Base-by-base conservation (phyloP, 2,888 invertebrate genomes). In the Nomada lathburiana region DNA sequence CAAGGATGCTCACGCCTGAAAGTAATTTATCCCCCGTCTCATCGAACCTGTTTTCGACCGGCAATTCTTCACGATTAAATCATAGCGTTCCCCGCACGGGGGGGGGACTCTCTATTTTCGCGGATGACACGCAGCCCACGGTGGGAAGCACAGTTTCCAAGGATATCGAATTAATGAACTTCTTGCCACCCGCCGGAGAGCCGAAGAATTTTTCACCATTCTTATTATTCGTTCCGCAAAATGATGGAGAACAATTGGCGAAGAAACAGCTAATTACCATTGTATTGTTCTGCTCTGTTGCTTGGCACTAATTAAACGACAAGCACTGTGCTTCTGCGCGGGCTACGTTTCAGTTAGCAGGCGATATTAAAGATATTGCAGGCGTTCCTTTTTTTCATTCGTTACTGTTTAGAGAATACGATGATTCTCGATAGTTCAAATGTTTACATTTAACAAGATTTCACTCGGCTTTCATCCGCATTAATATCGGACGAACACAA, bases 191-290 rank as follows among this genome's bases (percentile, higher is more conserved):
- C 18, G 29, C 13, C 11, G 23, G 55, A 13, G 29, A 53, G 23
- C 36, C 29, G 55, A 65, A 44, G 53, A 3, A 75, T 74, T 63
- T 75, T 71, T 67, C 59, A 55, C 67, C 7, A 36, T 36, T 36
- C 36, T 36, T 36, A 60, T 73, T 72, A 65, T 53, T 65, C 79
- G 67, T 73, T 53, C 64, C 60, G 44, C 62, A 18, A 62, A 50
- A 47, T 60, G 55, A 71, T 55, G 36, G 50, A 70, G 79, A 70
- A 62, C 50, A 70, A 70, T 76, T 63, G 64, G 53, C 53, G 50
- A 69, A 62, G 75, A 59, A 80, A 57, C 76, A 23, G 72, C 68
- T 71, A 80, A 76, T 82, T 82, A 80, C 67, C 70, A 74, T 67
- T 79, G 82, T 75, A 53, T 63, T 62, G 69, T 82, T 70, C 69